These are phyloP conservation scores for Koerneria pararmatus DNA, from an alignment of 2,888 invertebrate species.

Conservation along the genomic window DNA sequence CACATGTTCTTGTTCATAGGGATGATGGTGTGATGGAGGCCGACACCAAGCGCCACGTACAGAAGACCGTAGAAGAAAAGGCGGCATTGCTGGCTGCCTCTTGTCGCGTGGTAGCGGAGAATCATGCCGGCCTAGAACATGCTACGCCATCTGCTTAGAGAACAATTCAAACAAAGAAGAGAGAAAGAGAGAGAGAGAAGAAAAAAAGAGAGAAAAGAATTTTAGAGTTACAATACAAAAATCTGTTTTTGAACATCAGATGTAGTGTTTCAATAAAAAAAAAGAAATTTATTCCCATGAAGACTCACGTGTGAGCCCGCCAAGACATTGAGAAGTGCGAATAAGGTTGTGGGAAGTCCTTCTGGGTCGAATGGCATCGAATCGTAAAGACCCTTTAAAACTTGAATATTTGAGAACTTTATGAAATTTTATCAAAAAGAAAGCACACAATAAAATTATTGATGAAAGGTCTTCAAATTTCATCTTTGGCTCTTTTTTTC, in stretches of 20 bases:
- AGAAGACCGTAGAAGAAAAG: constrained; percentile 7
- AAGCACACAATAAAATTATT: too few species aligned
- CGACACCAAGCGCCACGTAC: not conserved
- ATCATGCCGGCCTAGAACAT: constrained; percentile 12
- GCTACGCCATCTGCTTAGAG: too few species aligned
- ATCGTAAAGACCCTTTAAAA: constrained; percentile 1
- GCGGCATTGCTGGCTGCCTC: constrained; percentile 11
- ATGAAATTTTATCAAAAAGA: too few species aligned
- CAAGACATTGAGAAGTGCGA: not conserved
- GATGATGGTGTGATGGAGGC: not conserved
- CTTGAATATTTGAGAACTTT: too few species aligned
- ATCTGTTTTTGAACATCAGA: too few species aligned
- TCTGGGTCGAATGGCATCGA: constrained; percentile 15
- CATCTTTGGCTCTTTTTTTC: too few species aligned
- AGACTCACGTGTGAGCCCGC: constrained; percentile 2
- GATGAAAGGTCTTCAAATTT: too few species aligned
- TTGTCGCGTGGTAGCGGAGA: constrained; percentile 6
- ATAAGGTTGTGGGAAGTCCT: constrained; percentile 1
- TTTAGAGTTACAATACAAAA: too few species aligned
- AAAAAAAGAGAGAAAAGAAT: too few species aligned
- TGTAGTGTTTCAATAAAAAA: not conserved
- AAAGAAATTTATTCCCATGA: not conserved
- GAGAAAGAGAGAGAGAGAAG: too few species aligned
- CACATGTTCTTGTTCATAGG: constrained; percentile 18
- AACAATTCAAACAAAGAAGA: too few species aligned